Base-by-base conservation (phyloP, 2,888 invertebrate genomes). In the Penaeus monodon region DNA sequence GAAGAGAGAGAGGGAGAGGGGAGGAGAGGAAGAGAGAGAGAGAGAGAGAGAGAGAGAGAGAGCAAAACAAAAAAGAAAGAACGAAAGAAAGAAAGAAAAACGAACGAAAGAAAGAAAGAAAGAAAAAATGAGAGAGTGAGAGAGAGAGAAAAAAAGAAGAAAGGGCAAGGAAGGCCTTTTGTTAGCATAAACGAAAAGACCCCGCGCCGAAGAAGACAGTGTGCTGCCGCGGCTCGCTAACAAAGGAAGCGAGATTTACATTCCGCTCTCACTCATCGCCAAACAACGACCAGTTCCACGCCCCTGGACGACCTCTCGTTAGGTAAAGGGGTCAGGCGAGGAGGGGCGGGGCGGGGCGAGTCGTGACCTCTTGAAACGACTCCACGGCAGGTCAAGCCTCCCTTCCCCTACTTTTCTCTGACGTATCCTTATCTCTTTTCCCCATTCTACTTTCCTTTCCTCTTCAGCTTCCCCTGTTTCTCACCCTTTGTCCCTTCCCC, bases 211-310 rank as follows among this genome's bases (percentile, higher is more conserved):
- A 24, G 44, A 29, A 76, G 49, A 76, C 24, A 44, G n/a, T 44
- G 22, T 76, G 49, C n/a, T 49, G 33, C 76, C 76, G 38, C 22
- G 22, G 49, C 38, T 76, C 44, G 44, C 76, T 38, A 22, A 76
- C 76, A 76, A 44, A 33, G 76, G 76, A 12, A 22, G 76, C 76
- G 24, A n/a, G 76, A 38, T 49, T 33, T 12, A n/a, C 76, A 49
- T 49, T 76, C 38, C 38, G 38, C n/a, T 12, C 22, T 49, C 38
- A n/a, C 33, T 17, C 20, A 44, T 24, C 44, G 76, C 76, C 57
- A 57, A 44, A 38, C 44, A 44, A 38, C 76, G 44, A 38, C 44
- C 76, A 33, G 76, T 57, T 57, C 57, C 57, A 57, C 57, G 57
- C 57, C 57, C 57, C 49, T 6, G 7, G 57, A 57, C 57, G 57